phyloP scores from a whole-genome alignment of 2,888 invertebrate genomes.

The Boloria selene region DNA sequence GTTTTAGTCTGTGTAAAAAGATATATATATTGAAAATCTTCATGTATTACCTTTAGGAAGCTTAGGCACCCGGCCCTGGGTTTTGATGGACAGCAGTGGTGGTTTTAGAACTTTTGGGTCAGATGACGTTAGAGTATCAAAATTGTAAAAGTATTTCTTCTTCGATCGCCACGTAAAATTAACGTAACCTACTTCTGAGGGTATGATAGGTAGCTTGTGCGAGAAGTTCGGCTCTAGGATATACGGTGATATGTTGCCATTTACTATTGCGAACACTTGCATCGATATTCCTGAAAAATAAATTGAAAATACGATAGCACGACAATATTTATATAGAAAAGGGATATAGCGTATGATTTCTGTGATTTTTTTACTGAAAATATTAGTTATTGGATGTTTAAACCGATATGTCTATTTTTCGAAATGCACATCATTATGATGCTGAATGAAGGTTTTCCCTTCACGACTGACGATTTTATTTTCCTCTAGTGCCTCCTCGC shows the following conservation, averaged over 20 bases:
- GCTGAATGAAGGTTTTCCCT: no score
- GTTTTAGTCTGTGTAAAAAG: no score
- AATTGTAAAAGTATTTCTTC: slow-evolving; percentile 92
- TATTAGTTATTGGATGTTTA: no score
- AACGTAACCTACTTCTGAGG: slow-evolving; percentile 94
- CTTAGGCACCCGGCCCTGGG: slow-evolving; percentile 92
- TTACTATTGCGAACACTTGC: slow-evolving; percentile 94
- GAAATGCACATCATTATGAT: no score
- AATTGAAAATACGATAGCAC: no score
- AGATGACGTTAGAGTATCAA: slow-evolving; percentile 91
- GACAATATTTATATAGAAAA: no score
- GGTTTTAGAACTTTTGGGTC: slow-evolving; percentile 92
- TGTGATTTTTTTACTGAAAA: no score
- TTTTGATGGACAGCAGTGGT: slow-evolving; percentile 93
- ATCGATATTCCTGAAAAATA: slow-evolving; percentile 88
- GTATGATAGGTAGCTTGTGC: slow-evolving; percentile 93
- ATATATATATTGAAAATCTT: neutral
- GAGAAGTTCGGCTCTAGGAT: slow-evolving; percentile 95
- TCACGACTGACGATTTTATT: no score
- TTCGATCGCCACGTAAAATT: slow-evolving; percentile 96
- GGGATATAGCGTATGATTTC: no score
- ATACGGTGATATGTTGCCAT: slow-evolving; percentile 92
- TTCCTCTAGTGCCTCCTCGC: no score
- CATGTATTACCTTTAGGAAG: slow-evolving; percentile 88
- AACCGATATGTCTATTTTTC: no score